Conservation (phyloP, 2,113 vertebrate genomes). For the Notothenia rossii region DNA sequence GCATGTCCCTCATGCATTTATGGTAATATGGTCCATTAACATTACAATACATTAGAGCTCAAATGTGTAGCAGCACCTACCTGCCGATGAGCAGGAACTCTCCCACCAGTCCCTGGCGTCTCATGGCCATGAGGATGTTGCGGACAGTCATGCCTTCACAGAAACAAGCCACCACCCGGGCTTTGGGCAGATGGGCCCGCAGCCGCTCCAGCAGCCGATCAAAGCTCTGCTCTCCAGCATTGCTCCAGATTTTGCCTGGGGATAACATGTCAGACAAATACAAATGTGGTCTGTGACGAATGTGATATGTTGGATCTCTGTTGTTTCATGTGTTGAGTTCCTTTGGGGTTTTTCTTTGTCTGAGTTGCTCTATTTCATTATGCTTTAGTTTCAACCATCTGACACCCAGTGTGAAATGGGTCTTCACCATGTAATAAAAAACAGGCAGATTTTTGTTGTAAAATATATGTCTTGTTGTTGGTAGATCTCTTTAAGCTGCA, state of each 20-base stretch:
- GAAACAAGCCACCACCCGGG: constrained; percentile 97
- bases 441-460: not conserved
- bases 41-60: not conserved
- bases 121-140: constrained; percentile 97
- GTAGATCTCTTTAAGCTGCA: not conserved
- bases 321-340: not conserved
- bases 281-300: constrained; percentile 5
- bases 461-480: not conserved
- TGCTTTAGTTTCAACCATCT: not conserved
- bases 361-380: not conserved
- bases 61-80: constrained; percentile 84
- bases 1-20: not conserved
- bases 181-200: constrained; percentile 93
- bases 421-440: constrained; percentile 2
- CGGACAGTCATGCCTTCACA: constrained; percentile 99
- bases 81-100: constrained; percentile 97
- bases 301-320: not conserved
- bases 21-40: not conserved
- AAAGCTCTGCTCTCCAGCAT: constrained; percentile 95
- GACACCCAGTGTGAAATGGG: constrained; percentile 5
- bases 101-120: constrained; percentile 90
- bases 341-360: not conserved
- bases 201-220: constrained; percentile 94
- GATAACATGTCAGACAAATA: constrained; percentile 32
- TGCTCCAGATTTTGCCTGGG: constrained; percentile 96